Evolutionary conservation across 2,113 vertebrate species (phyloP), one percentile per base, ranked within the genome.

Genomic region (Sinocyclocheilus anshuiensis): DNA sequence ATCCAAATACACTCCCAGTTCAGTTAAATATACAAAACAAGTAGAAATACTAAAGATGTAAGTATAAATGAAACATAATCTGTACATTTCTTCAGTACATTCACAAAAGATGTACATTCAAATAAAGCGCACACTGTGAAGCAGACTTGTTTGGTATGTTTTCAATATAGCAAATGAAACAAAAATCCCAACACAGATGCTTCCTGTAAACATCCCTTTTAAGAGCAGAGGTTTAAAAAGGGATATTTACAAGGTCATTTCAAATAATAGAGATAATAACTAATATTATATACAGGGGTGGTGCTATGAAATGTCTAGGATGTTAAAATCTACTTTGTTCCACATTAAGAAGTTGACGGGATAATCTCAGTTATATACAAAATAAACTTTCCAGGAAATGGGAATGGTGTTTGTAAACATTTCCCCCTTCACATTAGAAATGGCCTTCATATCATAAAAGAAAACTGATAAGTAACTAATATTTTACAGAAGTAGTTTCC

Each of bases 81-180:
- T 92, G 92, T 91, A 93, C 90, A 94, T 83, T 81, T 88, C 82
- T 91, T 86, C 86, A 93, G 90, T 92, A 91, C 91, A 93, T 91
- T 93, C 93, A 86, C 90, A 90, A 91, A 86, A 92, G 36, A 90
- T 33, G 29, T 33, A 33, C 29, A 33, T 33, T 92, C 36, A 90
- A 90, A 88, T 53, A 10, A 94, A 93, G 83, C 86, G 88, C 90
- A 93, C 88, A 88, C 86, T 85, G 69, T 84, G 75, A 91, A 89
- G 84, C 85, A 42, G 83, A 84, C 80, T 53, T 83, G 90, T 92
- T 92, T 91, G 90, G 91, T 90, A 85, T 88, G 50, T 36, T 71
- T 75, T 29, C 50, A 84, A 50, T 9, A 85, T 87, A 88, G 83
- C 36, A 72, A 79, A 85, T 15, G 20, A 72, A 65, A 26, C 42